Percentiles rank a stretch among this genome's conserved stretches.
Conservation (phyloP, 2,113 vertebrate genomes). For the Rhea americana region DNA sequence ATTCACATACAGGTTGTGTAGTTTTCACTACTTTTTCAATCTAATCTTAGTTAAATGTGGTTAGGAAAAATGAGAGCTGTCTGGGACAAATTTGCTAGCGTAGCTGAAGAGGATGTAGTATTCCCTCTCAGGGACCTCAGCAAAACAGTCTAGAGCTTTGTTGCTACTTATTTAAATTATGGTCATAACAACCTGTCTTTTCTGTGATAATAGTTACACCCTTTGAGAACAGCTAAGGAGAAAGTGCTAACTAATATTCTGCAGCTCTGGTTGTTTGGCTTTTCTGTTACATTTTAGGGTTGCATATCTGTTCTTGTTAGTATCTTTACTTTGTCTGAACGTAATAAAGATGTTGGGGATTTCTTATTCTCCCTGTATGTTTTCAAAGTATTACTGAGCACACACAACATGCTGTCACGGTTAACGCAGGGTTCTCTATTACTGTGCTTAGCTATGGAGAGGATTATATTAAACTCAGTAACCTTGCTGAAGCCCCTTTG, state of each 20-base stretch:
- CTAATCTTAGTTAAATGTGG: background rate
- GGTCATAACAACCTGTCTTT: background rate
- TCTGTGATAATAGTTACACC: background rate
- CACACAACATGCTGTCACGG: slow-evolving; percentile 32
- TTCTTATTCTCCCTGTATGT: slow-evolving; percentile 39
- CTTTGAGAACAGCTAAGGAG: slow-evolving; percentile 21
- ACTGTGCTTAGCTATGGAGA: slow-evolving; percentile 58
- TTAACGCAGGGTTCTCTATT: slow-evolving; percentile 48
- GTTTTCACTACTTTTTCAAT: background rate
- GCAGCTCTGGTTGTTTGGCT: background rate
- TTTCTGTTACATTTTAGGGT: slow-evolving; percentile 14
- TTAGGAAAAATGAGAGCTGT: background rate
- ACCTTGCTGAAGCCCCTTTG: slow-evolving; percentile 48
- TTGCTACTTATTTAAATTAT: slow-evolving; percentile 20
- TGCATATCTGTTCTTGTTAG: background rate
- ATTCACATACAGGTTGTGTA: background rate
- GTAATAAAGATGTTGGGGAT: slow-evolving; percentile 33
- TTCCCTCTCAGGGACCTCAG: background rate
- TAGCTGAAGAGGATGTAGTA: background rate
- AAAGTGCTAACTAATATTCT: background rate
- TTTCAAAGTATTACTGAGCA: slow-evolving; percentile 30
- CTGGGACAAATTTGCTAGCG: background rate
- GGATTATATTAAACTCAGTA: slow-evolving; percentile 69
- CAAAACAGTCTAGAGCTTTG: background rate
- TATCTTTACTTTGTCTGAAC: slow-evolving; percentile 50